Base-by-base conservation (phyloP, 2,888 invertebrate species). In the Drosophila neotestacea region DNA sequence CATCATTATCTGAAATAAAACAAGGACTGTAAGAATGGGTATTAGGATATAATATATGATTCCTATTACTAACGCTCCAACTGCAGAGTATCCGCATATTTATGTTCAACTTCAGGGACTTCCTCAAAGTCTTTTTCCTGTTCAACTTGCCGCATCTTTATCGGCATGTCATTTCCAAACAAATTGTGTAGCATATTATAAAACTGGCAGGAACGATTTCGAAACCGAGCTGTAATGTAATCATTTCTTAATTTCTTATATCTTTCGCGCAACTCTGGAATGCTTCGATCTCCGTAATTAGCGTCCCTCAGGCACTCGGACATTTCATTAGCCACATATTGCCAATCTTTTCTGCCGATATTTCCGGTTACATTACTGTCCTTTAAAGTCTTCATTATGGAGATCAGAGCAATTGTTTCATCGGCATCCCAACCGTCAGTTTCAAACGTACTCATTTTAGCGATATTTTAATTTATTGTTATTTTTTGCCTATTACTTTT, bases 301-400 rank as follows among this genome's bases (percentile, higher is more conserved):
- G 7, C 41, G 13, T n/a, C 47, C 9, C 46, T 27, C 34, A 67
- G 46, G 27, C 22, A 63, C 9, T 51, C 47, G 2, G 28, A 46
- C 69, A 78, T 47, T 78, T 78, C 54, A 3, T 6, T 34, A 6
- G 64, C 75, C 13, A 74, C 75, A 16, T 64, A 27, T 13, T 64
- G 51, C 77, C 77, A 77, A 30, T 77, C 67, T 28, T 71, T 28
- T 16, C 38, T 62, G n/a, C 30, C 30, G 22, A 13, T 22, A 1
- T 4, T 32, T 11, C 13, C 59, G 13, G 34, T 4, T 34, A 10
- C 41, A 13, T 61, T 16, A 0, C 30, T n/a, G 4, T 54, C 55
- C 32, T 60, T 65, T 0, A 71, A 9, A 0, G 56, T 28, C 22
- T 67, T 75, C 2, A 77, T 9, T 27, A 76, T 75, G 6, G 10